phyloP scores from a whole-genome alignment of 2,797 vertebrate species.

The Pseudochaenichthys georgianus region DNA sequence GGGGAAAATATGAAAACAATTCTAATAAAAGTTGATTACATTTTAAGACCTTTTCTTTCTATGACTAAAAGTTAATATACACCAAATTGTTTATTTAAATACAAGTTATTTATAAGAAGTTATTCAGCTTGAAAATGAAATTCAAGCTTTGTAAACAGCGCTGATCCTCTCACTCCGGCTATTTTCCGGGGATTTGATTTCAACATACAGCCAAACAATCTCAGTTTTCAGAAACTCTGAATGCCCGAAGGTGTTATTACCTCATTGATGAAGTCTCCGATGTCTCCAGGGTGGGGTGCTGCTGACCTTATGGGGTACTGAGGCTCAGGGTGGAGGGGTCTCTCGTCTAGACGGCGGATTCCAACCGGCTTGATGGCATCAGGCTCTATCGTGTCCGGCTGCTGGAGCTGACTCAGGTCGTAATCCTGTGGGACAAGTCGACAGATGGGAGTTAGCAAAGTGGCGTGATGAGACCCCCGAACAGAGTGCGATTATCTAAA shows the following conservation, averaged over 20 bases:
- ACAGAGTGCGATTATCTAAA: constrained; percentile 50
- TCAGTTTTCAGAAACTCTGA: constrained; percentile 7
- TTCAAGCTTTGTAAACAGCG: constrained; percentile 32
- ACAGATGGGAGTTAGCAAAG: constrained; percentile 67
- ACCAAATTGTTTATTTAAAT: constrained; percentile 65
- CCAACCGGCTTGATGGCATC: constrained; percentile 95
- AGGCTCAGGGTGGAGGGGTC: constrained; percentile 96
- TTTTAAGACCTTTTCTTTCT: constrained; percentile 27
- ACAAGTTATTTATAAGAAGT: constrained; percentile 56
- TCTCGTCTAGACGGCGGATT: constrained; percentile 95
- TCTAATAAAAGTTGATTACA: constrained; percentile 53
- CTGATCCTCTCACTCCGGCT: constrained; percentile 43
- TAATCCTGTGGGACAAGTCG: constrained; percentile 88
- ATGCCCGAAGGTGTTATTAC: constrained; percentile 72
- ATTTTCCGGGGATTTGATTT: constrained; percentile 43
- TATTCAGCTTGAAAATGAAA: constrained; percentile 65
- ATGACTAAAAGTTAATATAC: constrained; percentile 13
- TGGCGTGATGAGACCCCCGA: constrained; percentile 34
- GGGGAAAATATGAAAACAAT: constrained; percentile 57
- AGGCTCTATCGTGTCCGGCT: constrained; percentile 95
- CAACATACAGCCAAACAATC: constrained; percentile 12
- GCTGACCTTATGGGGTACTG: constrained; percentile 97
- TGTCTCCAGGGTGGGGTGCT: constrained; percentile 97
- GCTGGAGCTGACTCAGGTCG: constrained; percentile 98
- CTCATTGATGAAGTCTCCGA: constrained; percentile 99